A percentile compares a stretch with the other conserved stretches of the same genome.
Evolutionary conservation across 2,797 vertebrate genomes (phyloP).

Genomic region (Euthynnus affinis): DNA sequence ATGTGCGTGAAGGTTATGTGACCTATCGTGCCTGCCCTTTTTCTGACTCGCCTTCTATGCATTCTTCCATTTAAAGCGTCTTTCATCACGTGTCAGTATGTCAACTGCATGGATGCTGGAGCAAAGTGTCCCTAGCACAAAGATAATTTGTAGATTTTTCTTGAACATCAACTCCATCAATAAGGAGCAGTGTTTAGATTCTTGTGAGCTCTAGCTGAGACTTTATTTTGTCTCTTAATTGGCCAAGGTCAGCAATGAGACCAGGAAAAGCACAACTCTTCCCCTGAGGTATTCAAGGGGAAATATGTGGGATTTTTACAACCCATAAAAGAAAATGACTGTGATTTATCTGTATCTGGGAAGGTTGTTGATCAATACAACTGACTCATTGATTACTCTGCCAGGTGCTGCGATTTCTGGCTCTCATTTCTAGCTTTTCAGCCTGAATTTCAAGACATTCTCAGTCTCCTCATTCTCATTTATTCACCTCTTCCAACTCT

Average conservation of each 20-base stretch:
- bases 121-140: constrained; percentile 13
- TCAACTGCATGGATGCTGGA: constrained; percentile 10
- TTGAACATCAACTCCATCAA: background rate
- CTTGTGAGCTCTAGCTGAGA: constrained; percentile 20
- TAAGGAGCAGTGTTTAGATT: constrained; percentile 25
- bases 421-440: constrained; percentile 38
- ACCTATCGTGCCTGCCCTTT: constrained; percentile 4
- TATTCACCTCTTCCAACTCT: constrained; percentile 32
- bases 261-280: constrained; percentile 20
- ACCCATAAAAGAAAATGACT: constrained; percentile 16
- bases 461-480: constrained; percentile 28
- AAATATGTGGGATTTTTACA: constrained; percentile 2
- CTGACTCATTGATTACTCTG: constrained; percentile 46
- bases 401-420: constrained; percentile 43
- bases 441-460: constrained; percentile 13
- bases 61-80: constrained; percentile 21
- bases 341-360: constrained; percentile 32
- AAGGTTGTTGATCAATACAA: constrained; percentile 43
- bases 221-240: constrained; percentile 31
- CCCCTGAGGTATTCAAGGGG: constrained; percentile 2
- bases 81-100: constrained; percentile 19
- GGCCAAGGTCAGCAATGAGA: constrained; percentile 8
- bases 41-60: background rate
- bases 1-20: constrained; percentile 5
- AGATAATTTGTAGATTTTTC: background rate